Conservation (phyloP, 2,113 vertebrate genomes). For the Nothoprocta perdicaria region DNA sequence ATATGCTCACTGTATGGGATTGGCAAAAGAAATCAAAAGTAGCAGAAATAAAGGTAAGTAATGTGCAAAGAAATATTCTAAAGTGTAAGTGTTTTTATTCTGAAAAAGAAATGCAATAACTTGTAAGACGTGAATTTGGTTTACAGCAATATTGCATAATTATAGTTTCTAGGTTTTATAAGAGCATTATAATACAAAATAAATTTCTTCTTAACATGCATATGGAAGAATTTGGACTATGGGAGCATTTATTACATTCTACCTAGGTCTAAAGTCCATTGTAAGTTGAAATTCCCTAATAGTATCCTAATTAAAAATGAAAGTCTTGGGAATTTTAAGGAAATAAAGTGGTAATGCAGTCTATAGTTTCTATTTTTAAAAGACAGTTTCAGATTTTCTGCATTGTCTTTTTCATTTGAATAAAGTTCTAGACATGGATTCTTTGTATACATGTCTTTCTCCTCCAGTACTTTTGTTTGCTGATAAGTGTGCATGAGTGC, state of each 20-base stretch:
- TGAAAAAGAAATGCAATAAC: background rate
- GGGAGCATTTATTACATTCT: background rate
- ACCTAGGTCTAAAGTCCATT: background rate
- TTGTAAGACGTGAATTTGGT: background rate
- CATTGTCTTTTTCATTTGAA: background rate
- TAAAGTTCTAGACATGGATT: background rate
- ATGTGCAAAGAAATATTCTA: background rate
- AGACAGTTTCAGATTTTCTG: background rate
- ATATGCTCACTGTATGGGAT: conserved; percentile 98
- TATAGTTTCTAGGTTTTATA: background rate
- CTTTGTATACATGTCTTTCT: background rate
- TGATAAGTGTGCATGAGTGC: background rate
- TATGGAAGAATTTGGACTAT: background rate
- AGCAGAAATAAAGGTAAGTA: conserved; percentile 94
- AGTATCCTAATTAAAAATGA: background rate
- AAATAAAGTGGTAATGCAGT: background rate
- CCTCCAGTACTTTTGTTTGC: background rate
- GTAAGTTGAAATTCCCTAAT: background rate
- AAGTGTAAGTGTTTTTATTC: background rate
- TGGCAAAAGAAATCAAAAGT: conserved; percentile 95
- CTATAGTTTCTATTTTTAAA: background rate
- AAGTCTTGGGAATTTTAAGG: background rate
- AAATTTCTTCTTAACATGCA: background rate
- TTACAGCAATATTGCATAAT: background rate
- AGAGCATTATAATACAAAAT: background rate